Evolutionary conservation across 2,888 invertebrate species (phyloP), one percentile per base, ranked within the genome.

Genomic region (Lithophane leautieri): DNA sequence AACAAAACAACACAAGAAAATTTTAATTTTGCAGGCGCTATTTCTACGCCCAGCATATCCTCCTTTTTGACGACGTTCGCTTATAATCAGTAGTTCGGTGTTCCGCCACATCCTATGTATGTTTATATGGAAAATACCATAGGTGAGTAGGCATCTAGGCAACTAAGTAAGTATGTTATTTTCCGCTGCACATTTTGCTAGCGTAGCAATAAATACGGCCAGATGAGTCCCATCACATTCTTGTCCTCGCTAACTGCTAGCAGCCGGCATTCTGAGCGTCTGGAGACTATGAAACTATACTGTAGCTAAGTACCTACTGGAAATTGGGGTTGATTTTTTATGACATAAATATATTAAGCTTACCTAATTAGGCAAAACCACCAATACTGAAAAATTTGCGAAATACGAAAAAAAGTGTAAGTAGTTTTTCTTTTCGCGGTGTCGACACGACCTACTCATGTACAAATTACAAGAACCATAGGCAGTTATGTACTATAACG

Each of bases 211-310:
- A 82, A 81, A 69, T 61, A 78, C 22, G 11, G 42, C 2, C 72
- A 54, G 82, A 67, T 72, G 66, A n/a, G 52, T 42, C 70, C 42
- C 74, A 74, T 75, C 72, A 75, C 79, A 82, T 82, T 79, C 70
- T 75, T 72, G 70, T 75, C 74, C 71, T 58, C 65, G 65, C 62
- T 63, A 82, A 78, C 71, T 74, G 44, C 71, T 74, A 69, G 69
- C 74, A 70, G 72, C 58, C 66, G 42, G 47, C 54, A 82, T 78
- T 79, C 61, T 69, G 40, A 52, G 40, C 44, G 73, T 65, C 63
- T 65, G 50, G 60, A 58, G 22, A 25, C 60, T 42, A 25, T 11
- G 7, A 40, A 68, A 63, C 16, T 0, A 56, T 34, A 40, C 12
- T 66, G n/a, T 54, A 19, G 44, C 6, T 7, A 50, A 2, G 11